Base-by-base conservation (phyloP, 1,140 invertebrate species). In the Medauroidea extradentata region DNA sequence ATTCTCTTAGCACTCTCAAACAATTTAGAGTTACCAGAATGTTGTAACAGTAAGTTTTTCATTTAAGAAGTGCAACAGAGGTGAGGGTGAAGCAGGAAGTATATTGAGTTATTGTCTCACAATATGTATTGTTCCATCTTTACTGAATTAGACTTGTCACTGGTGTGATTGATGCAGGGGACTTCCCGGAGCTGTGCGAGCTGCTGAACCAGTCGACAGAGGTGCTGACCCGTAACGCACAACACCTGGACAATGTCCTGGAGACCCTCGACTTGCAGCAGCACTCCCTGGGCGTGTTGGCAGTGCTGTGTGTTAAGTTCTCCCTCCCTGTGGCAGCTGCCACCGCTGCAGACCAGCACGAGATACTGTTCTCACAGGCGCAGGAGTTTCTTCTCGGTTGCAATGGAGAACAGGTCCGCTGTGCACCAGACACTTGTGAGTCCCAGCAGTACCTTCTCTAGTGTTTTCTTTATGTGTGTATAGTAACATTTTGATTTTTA, bases 231-330 rank as follows among this genome's bases (percentile, higher is more conserved):
- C 88, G 91, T 68, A 93, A 94, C 78, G 81, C 80, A 63, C 84
- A 84, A 59, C 90, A 94, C 71, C 77, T 96, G 60, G 92, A 93
- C 70, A 94, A 88, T 75, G 92, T 94, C 18, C 77, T 95, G 63
- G 91, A 92, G 71, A 94, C 91, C 1, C 77, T 96, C 18, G 90
- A 95, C 73, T 75, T 92, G 34, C 90, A 94, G 68, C 89, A 94
- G 69, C 91, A 96, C 77, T 93, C 91, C 14, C 74, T 96, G 18
- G 92, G 91, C 19, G 85, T 93, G 48, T 73, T 96, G 25, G 89
- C 89, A 53, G 89, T 96, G n/a, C 74, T 96, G 53, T 85, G 85
- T 67, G 89, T 86, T 11, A 89, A 90, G 75, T 84, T 88, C 71
- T 83, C 82, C 55, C 52, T 56, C 44, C 59, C 51, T 46, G 53